Percentiles rank a stretch among this genome's conserved stretches.
These are phyloP conservation scores for Crocidura indochinensis DNA, from an alignment of 2,797 vertebrate genomes.

Conservation along the genomic window DNA sequence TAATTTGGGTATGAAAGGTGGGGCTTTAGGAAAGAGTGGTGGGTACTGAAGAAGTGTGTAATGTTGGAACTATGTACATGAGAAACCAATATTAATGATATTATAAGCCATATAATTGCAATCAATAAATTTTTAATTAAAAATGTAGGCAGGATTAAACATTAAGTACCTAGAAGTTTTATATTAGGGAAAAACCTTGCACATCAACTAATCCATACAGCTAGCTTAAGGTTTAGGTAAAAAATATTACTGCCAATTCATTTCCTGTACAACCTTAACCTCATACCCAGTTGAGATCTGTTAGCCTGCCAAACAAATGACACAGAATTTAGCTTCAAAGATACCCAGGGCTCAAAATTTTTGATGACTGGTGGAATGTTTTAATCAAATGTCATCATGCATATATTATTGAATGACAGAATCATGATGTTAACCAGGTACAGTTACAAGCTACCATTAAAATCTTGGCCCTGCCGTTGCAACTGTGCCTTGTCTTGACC, in stretches of 20 bases:
- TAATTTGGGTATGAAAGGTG: no score
- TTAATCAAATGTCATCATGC: neutral
- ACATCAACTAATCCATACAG: neutral
- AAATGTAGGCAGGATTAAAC: neutral
- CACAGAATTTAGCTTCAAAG: neutral
- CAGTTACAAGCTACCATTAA: no score
- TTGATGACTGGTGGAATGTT: neutral
- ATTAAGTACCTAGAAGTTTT: neutral
- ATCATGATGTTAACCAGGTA: neutral
- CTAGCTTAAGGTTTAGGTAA: neutral
- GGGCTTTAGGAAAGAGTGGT: no score
- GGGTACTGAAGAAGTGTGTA: no score
- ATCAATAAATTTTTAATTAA: no score
- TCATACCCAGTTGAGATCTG: neutral
- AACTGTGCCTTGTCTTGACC: no score
- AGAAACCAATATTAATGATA: no score
- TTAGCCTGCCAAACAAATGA: neutral
- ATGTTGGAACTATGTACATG: no score
- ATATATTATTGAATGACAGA: constrained; percentile 23
- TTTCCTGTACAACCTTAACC: neutral
- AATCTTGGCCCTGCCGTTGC: no score
- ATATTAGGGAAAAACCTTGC: neutral
- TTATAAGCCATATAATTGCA: no score
- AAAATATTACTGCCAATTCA: neutral
- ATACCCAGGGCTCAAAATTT: neutral